Evolutionary conservation across 2,113 vertebrate species (phyloP).

Genomic region (Colaptes auratus): DNA sequence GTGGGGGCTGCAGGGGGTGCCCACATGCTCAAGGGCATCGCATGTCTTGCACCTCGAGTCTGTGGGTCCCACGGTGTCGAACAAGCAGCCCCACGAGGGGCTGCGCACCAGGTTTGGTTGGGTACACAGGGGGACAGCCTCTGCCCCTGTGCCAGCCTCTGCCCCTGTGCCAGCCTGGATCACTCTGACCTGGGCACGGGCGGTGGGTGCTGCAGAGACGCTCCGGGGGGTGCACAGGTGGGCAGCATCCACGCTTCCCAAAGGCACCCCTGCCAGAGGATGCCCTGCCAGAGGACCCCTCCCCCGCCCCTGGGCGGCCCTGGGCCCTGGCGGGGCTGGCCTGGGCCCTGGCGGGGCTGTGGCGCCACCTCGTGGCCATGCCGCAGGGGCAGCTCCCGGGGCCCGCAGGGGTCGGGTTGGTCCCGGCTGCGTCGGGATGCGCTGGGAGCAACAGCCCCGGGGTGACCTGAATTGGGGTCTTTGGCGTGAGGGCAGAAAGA

Average conservation of each 20-base stretch:
- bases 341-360: background rate
- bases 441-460: too few relatives aligned
- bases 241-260: rapidly evolving
- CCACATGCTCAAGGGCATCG: background rate
- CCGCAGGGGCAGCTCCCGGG: background rate
- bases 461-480: too few relatives aligned
- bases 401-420: too few relatives aligned
- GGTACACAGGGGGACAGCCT: rapidly evolving
- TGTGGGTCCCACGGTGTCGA: background rate
- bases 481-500: rapidly evolving
- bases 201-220: background rate
- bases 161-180: rapidly evolving
- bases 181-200: rapidly evolving
- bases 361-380: slow-evolving; percentile 44
- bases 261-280: background rate
- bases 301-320: background rate
- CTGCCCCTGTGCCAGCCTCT: rapidly evolving
- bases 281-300: background rate
- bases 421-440: background rate
- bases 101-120: rapidly evolving
- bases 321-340: too few relatives aligned
- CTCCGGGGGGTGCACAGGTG: background rate
- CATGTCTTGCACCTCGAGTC: background rate
- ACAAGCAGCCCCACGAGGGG: background rate
- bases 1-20: background rate